Percentiles rank a stretch among this genome's conserved stretches.
phyloP scores from a whole-genome alignment of 2,797 vertebrate genomes.

The Acipenser oxyrinchus region DNA sequence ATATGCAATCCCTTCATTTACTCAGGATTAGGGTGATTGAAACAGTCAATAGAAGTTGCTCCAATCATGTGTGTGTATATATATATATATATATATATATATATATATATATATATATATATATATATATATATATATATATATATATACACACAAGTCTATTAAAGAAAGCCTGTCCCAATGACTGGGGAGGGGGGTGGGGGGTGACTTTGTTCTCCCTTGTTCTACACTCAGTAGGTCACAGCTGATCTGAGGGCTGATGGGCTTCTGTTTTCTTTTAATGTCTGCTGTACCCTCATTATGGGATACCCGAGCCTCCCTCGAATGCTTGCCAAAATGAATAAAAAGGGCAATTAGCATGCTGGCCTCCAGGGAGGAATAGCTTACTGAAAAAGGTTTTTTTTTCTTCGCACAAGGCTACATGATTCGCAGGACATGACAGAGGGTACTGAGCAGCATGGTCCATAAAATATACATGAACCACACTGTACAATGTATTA shows the following conservation, averaged over 20 bases:
- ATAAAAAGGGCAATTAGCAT: constrained; percentile 11
- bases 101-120: no score
- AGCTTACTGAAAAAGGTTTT: constrained; percentile 7
- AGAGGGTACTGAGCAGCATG: no score
- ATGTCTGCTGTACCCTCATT: constrained; percentile 54
- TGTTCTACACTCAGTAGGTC: constrained; percentile 34
- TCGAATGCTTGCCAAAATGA: constrained; percentile 5
- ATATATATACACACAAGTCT: background rate
- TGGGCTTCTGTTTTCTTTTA: constrained; percentile 57
- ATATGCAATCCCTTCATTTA: no score
- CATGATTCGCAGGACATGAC: no score
- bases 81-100: background rate
- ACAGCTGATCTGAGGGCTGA: constrained; percentile 41
- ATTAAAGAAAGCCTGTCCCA: background rate
- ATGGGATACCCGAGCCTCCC: constrained; percentile 49
- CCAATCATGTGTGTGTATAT: no score
- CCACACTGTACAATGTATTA: no score
- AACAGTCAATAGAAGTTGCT: no score
- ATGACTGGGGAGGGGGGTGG: no score
- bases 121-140: constrained; percentile 1
- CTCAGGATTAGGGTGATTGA: no score
- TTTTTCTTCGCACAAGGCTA: background rate
- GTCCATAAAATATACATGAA: no score
- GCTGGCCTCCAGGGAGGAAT: background rate
- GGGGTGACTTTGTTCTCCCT: background rate